Conservation (phyloP, 2,113 vertebrate genomes). For the Sitta europaea region DNA sequence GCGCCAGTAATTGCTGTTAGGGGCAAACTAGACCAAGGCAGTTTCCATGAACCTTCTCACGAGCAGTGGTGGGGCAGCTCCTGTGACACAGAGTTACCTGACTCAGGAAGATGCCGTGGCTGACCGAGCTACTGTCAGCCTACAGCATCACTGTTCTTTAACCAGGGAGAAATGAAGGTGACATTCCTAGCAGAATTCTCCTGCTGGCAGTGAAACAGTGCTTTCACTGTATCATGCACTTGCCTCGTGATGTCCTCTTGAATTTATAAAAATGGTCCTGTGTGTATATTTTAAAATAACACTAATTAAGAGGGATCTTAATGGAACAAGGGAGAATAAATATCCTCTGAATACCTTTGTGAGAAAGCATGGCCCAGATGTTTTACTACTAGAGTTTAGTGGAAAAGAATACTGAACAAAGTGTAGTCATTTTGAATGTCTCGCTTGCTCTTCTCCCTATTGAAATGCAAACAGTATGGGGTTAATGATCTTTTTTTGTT, state of each 20-base stretch:
- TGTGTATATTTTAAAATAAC: constrained; percentile 3
- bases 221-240: not conserved
- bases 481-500: not conserved
- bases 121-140: not conserved
- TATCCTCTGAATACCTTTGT: not conserved
- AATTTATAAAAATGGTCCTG: not conserved
- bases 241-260: not conserved
- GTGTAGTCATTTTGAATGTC: not conserved
- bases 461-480: not conserved
- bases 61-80: not conserved
- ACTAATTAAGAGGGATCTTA: not conserved
- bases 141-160: not conserved
- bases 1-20: not conserved
- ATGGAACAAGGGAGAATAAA: not conserved
- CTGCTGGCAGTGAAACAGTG: not conserved
- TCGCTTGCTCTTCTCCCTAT: not conserved
- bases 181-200: not conserved
- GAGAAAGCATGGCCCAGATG: not conserved
- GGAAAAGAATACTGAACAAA: not conserved
- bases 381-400: not conserved
- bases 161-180: not conserved
- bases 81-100: not conserved
- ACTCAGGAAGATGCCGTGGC: not conserved
- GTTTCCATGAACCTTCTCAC: not conserved
- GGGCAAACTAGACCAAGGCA: not conserved